phyloP scores from a whole-genome alignment of 1,140 invertebrate species.

The Nebria ingens region DNA sequence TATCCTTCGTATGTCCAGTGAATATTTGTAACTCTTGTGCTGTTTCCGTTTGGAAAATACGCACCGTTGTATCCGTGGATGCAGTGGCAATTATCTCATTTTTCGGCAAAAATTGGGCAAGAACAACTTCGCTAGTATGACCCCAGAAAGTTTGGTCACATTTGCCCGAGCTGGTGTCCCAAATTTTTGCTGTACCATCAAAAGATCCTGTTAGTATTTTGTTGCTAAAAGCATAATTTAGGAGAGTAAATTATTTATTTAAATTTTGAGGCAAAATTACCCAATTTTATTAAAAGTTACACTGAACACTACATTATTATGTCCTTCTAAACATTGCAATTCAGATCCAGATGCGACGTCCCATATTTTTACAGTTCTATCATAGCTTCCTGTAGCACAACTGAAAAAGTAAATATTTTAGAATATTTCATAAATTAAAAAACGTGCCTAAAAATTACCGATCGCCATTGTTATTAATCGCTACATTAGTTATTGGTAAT shows the following conservation, averaged over 20 bases:
- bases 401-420: slow-evolving; percentile 34
- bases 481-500: slow-evolving; percentile 66
- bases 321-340: slow-evolving; percentile 55
- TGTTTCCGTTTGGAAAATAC: slow-evolving; percentile 55
- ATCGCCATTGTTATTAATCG: slow-evolving; percentile 57
- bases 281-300: slow-evolving; percentile 52
- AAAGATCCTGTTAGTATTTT: slow-evolving; percentile 69
- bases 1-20: slow-evolving; percentile 55
- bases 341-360: slow-evolving; percentile 61
- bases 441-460: slow-evolving; percentile 25
- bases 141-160: slow-evolving; percentile 59
- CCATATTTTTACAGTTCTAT: slow-evolving; percentile 76
- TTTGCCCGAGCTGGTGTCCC: slow-evolving; percentile 53
- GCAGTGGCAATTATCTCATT: slow-evolving; percentile 52
- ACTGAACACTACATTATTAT: slow-evolving; percentile 71
- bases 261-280: slow-evolving; percentile 43
- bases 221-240: slow-evolving; percentile 42
- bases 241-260: slow-evolving; percentile 8
- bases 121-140: slow-evolving; percentile 62
- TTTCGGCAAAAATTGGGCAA: slow-evolving; percentile 54
- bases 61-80: slow-evolving; percentile 64
- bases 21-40: slow-evolving; percentile 24
- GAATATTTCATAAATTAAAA: slow-evolving; percentile 1
- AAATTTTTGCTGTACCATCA: slow-evolving; percentile 66
- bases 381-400: slow-evolving; percentile 73